Conservation (phyloP, 2,888 invertebrate genomes). For the Taenaris catops region DNA sequence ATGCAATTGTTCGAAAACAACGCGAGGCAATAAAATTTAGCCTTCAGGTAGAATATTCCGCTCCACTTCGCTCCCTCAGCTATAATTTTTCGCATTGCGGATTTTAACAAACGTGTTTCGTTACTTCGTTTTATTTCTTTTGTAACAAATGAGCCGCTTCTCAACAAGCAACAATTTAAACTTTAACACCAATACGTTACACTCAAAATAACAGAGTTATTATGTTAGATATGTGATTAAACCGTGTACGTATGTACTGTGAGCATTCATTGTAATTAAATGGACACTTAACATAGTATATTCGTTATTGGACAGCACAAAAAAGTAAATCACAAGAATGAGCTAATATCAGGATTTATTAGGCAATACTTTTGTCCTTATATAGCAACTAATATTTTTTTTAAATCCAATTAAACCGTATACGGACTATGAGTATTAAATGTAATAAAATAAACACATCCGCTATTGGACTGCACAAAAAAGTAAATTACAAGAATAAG, state of each 20-base stretch:
- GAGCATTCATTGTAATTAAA: no score
- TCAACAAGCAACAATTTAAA: slow-evolving; percentile 18
- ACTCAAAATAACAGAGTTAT: slow-evolving; percentile 2
- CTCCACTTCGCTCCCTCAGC: slow-evolving; percentile 58
- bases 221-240: slow-evolving; percentile 4
- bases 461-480: no score
- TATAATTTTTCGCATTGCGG: slow-evolving; percentile 77
- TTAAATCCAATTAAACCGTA: no score
- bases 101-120: slow-evolving; percentile 42
- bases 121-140: slow-evolving; percentile 31
- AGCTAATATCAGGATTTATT: no score
- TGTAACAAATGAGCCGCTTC: slow-evolving; percentile 23
- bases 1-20: slow-evolving; percentile 77
- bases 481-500: no score
- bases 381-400: no score
- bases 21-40: slow-evolving; percentile 68
- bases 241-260: neutral
- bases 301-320: no score
- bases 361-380: no score
- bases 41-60: slow-evolving; percentile 69
- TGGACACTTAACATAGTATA: no score
- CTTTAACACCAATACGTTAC: slow-evolving; percentile 11
- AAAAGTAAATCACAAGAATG: no score
- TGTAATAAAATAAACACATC: no score
- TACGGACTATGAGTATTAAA: no score